These are phyloP conservation scores for Chrysolophus pictus DNA, from an alignment of 2,797 vertebrate species.

Conservation along the genomic window DNA sequence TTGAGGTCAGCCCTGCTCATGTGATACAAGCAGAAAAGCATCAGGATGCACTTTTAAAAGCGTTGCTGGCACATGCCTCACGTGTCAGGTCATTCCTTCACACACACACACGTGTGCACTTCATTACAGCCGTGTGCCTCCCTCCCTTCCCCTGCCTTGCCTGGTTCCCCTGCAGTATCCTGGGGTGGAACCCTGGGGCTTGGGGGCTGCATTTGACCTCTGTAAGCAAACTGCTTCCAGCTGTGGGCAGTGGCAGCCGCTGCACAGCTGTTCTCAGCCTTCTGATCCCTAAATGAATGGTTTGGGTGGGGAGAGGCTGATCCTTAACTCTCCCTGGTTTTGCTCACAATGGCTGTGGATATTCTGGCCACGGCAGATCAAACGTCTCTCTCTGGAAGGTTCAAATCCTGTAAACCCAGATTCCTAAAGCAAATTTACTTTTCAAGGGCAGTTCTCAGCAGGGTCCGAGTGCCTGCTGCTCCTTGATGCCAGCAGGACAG, in stretches of 20 bases:
- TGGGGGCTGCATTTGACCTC: background rate
- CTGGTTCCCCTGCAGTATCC: background rate
- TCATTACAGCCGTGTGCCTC: slow-evolving; percentile 34
- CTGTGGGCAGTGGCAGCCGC: slow-evolving; percentile 19
- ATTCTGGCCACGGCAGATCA: background rate
- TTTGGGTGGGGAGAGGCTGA: background rate
- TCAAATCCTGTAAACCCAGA: background rate
- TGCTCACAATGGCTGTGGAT: background rate
- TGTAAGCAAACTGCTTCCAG: slow-evolving; percentile 63
- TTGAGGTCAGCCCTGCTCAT: background rate
- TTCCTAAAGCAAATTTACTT: background rate
- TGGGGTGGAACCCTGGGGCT: background rate
- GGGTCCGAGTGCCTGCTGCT: background rate
- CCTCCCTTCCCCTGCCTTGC: background rate
- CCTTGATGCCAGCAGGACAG: background rate
- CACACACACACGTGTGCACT: slow-evolving; percentile 3
- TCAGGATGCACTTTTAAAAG: background rate
- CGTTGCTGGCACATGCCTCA: background rate
- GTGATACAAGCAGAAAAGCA: slow-evolving; percentile 29
- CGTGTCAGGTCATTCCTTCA: slow-evolving; percentile 38
- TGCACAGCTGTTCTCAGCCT: slow-evolving; percentile 4
- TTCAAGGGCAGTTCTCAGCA: background rate
- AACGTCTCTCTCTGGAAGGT: background rate
- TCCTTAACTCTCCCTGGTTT: background rate
- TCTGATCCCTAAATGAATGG: background rate